Conservation (phyloP, 2,113 vertebrate genomes). For the Perca fluviatilis region DNA sequence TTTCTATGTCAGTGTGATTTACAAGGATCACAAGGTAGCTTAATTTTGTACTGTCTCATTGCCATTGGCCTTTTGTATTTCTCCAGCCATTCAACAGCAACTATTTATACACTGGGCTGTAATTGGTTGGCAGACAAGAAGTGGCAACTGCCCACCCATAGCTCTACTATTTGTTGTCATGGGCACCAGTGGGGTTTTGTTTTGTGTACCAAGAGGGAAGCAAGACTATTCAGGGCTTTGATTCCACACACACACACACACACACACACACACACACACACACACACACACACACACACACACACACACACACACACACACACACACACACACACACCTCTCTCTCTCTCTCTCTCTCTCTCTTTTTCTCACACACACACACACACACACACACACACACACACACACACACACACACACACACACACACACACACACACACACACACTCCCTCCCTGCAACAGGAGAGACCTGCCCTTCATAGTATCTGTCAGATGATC, state of each 20-base stretch:
- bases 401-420: constrained; percentile 36
- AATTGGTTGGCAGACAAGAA: constrained; percentile 53
- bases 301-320: constrained; percentile 1
- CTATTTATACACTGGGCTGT: constrained; percentile 39
- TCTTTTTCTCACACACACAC: not conserved
- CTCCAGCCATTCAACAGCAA: constrained; percentile 19
- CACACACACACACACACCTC: constrained; percentile 17
- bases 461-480: constrained; percentile 74
- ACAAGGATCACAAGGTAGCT: constrained; percentile 65
- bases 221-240: constrained; percentile 18
- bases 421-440: constrained; percentile 19
- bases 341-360: not conserved
- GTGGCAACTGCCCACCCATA: constrained; percentile 22
- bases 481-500: constrained; percentile 66
- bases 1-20: constrained; percentile 53
- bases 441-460: constrained; percentile 48
- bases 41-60: constrained; percentile 28
- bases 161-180: constrained; percentile 58
- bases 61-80: constrained; percentile 35
- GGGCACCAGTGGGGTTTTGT: constrained; percentile 48
- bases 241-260: not conserved
- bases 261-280: constrained; percentile 3
- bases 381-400: constrained; percentile 18
- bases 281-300: not conserved
- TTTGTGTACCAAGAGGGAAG: constrained; percentile 28